These are phyloP conservation scores for Odontesthes bonariensis DNA, from an alignment of 2,113 vertebrate species.

Conservation along the genomic window DNA sequence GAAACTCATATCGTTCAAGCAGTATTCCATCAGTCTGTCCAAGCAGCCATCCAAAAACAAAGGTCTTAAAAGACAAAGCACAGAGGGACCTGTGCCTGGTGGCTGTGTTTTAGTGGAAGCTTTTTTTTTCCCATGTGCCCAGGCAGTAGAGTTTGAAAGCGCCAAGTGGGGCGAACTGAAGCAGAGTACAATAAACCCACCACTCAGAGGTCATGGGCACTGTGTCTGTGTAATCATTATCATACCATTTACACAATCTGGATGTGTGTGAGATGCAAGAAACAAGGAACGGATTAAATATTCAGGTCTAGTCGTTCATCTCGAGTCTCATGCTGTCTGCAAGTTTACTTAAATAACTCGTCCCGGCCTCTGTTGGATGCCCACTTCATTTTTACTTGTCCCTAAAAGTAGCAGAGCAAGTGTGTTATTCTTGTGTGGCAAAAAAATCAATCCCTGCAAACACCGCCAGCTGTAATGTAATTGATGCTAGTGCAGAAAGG, in stretches of 20 bases:
- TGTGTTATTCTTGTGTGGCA: slow-evolving; percentile 22
- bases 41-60: slow-evolving; percentile 56
- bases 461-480: slow-evolving; percentile 17
- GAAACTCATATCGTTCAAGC: slow-evolving; percentile 4
- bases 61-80: slow-evolving; percentile 56
- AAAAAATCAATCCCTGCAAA: slow-evolving; percentile 6
- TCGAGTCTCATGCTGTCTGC: not conserved
- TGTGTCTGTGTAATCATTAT: slow-evolving; percentile 11
- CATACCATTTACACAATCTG: not conserved
- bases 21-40: slow-evolving; percentile 28
- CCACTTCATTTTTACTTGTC: not conserved
- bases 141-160: slow-evolving; percentile 33
- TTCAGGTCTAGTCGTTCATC: not conserved
- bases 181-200: slow-evolving; percentile 35
- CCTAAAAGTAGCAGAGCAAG: slow-evolving; percentile 10
- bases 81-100: slow-evolving; percentile 55
- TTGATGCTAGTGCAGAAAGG: slow-evolving; percentile 17
- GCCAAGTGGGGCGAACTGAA: slow-evolving; percentile 47
- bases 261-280: not conserved
- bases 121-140: slow-evolving; percentile 17
- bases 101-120: slow-evolving; percentile 28
- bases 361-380: not conserved
- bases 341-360: not conserved
- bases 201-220: slow-evolving; percentile 21
- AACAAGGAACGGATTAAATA: not conserved